These are phyloP conservation scores for Grallaria varia DNA, from an alignment of 2,113 vertebrate genomes.

Conservation along the genomic window DNA sequence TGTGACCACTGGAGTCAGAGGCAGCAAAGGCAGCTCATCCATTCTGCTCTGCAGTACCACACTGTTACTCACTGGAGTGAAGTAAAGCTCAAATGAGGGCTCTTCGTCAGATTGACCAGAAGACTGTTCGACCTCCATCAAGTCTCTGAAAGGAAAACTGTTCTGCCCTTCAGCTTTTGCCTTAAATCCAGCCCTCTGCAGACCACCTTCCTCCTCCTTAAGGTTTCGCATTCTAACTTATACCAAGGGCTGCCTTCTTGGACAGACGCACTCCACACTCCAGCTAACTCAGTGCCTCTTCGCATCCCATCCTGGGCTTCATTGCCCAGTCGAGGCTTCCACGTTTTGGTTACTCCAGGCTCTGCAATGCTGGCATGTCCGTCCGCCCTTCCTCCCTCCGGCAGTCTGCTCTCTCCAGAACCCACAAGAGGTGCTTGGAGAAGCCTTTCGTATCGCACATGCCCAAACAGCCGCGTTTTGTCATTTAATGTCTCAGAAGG, in stretches of 20 bases:
- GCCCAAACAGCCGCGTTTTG: accelerated
- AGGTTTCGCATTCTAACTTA: not conserved
- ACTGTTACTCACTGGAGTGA: not conserved
- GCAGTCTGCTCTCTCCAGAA: too few species aligned
- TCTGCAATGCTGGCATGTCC: accelerated
- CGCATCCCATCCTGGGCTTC: not conserved
- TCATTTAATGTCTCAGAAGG: too few species aligned
- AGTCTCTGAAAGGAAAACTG: not conserved
- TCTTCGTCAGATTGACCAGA: not conserved
- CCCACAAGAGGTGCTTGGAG: accelerated
- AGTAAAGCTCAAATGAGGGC: not conserved
- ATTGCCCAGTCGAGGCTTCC: accelerated
- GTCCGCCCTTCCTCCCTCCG: not conserved
- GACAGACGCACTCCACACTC: not conserved
- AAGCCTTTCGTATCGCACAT: accelerated
- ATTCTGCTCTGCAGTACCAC: not conserved
- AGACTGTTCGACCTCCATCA: not conserved
- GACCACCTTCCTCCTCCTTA: not conserved
- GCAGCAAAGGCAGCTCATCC: not conserved
- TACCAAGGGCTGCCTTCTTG: not conserved
- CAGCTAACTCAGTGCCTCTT: accelerated
- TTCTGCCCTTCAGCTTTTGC: not conserved
- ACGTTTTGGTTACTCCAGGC: not conserved
- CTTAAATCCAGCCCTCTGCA: accelerated
- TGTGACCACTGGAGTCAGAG: not conserved